Base-by-base conservation (phyloP, 2,888 invertebrate species). In the Macrophya annulata region DNA sequence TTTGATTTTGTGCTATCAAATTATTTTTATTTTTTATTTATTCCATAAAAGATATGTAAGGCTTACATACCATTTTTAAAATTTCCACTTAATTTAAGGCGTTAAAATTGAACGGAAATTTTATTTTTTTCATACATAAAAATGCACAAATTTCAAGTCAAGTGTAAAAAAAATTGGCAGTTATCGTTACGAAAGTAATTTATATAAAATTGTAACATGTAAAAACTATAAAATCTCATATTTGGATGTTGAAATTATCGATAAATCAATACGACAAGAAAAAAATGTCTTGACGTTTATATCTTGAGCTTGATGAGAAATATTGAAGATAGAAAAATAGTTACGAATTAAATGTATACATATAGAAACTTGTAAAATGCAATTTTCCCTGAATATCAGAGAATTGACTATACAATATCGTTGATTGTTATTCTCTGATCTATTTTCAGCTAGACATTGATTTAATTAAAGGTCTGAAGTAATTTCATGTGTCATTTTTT, bases 1-100 rank as follows among this genome's bases (percentile, higher is more conserved):
- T 81, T 81, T 81, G 59, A 59, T 81, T 81, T 62, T 81, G 12
- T 81, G 81, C 43, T 81, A 51, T 31, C 51, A 77, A 77, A 77
- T 77, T 51, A 10, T 37, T 45, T 21, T 74, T 21, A 2, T 74
- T 37, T 40, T 40, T 40, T 71, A 40, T 71, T 17, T 71, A n/a
- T n/a, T n/a, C 0, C 37, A 40, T 31, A n/a, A 37, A 15, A 51
- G 25, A 51, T 76, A 55, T n/a, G 21, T 17, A 45, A 72, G 40
- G 43, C 15, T 72, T 72, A 10, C 15, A 21, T 74, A 74, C 17
- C 51, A n/a, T 77, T 51, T 43, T 1, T 2, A 12, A 74, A 74
- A 43, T 74, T 74, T 21, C 43, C 9, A 12, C 43, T 45, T 21
- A 74, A 43, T 74, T 74, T 10, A 37, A n/a, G 6, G 12, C 6